Evolutionary conservation across 2,888 invertebrate genomes (phyloP).

Genomic region (Galerucella nymphaeae): DNA sequence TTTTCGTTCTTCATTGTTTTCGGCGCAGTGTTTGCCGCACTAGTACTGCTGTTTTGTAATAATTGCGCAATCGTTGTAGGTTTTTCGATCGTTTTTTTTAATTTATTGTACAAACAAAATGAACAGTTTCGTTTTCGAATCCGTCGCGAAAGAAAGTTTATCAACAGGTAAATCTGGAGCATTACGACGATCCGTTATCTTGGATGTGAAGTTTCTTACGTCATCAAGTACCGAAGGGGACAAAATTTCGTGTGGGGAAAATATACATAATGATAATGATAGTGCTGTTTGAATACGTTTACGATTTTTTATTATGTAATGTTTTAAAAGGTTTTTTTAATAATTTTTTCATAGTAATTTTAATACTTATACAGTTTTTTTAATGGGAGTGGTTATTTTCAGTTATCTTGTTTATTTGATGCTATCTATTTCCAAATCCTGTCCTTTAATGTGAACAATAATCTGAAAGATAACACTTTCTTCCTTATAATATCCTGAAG

Average conservation of each 20-base stretch:
- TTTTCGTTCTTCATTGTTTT: conserved; percentile 22
- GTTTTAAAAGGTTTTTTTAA: background rate
- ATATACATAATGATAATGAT: background rate
- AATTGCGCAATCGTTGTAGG: conserved; percentile 31
- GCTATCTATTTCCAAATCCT: too few species aligned
- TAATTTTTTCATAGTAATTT: background rate
- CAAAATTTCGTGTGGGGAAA: conserved; percentile 7
- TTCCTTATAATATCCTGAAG: too few species aligned
- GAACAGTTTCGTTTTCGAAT: conserved; percentile 29
- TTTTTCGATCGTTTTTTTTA: too few species aligned
- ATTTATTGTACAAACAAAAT: conserved; percentile 10
- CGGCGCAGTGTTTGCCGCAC: conserved; percentile 6
- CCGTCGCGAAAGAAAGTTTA: conserved; percentile 33
- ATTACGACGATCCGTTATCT: conserved; percentile 26
- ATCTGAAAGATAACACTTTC: too few species aligned
- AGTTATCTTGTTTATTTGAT: too few species aligned
- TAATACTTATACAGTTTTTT: too few species aligned
- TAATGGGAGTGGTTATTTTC: too few species aligned
- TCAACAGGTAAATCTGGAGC: conserved; percentile 45
- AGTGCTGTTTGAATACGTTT: background rate
- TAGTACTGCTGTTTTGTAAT: conserved; percentile 12
- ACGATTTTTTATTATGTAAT: background rate
- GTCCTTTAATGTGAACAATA: too few species aligned
- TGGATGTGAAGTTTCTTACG: conserved; percentile 1
- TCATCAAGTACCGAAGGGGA: background rate